A percentile compares a stretch with the other conserved stretches of the same genome.
Evolutionary conservation across 1,140 invertebrate species (phyloP).

Genomic region (Drosophila repletoides): DNA sequence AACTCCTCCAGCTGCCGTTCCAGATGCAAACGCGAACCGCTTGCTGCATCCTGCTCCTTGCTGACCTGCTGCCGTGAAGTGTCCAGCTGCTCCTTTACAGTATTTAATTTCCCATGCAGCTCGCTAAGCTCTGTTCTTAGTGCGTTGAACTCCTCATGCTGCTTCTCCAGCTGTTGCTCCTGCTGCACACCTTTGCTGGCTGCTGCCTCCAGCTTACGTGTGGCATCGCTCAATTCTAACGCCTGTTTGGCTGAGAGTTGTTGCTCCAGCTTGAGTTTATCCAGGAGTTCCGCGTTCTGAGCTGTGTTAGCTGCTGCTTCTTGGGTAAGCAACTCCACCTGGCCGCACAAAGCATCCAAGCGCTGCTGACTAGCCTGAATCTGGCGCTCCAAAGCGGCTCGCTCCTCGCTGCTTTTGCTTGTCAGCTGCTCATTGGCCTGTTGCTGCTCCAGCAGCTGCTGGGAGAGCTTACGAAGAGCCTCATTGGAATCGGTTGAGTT

Average conservation of each 20-base stretch:
- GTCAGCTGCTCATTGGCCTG: constrained; percentile 52
- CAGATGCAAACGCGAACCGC: constrained; percentile 42
- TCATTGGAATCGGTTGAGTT: constrained; percentile 56
- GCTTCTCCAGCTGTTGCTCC: constrained; percentile 45
- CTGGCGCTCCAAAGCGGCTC: constrained; percentile 43
- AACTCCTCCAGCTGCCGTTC: constrained; percentile 54
- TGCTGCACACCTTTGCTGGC: constrained; percentile 19
- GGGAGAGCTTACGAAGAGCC: constrained; percentile 53
- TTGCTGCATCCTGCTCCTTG: constrained; percentile 47
- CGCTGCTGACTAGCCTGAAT: constrained; percentile 53
- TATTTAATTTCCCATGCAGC: constrained; percentile 46
- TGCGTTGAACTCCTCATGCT: constrained; percentile 55
- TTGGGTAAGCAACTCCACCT: constrained; percentile 54
- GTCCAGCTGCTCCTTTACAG: constrained; percentile 55
- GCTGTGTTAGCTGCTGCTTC: constrained; percentile 43
- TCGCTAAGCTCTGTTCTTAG: constrained; percentile 29
- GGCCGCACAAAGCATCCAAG: constrained; percentile 42
- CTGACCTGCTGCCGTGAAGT: constrained; percentile 48
- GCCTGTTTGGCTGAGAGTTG: constrained; percentile 43
- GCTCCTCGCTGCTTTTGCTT: constrained; percentile 44
- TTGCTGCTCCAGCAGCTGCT: constrained; percentile 49
- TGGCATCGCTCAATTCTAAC: constrained; percentile 45
- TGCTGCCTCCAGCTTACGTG: constrained; percentile 47
- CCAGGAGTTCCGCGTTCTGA: constrained; percentile 26
- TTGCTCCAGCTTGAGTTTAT: constrained; percentile 42